These are phyloP conservation scores for Oncorhynchus gorbuscha DNA, from an alignment of 2,113 vertebrate genomes.

Conservation along the genomic window DNA sequence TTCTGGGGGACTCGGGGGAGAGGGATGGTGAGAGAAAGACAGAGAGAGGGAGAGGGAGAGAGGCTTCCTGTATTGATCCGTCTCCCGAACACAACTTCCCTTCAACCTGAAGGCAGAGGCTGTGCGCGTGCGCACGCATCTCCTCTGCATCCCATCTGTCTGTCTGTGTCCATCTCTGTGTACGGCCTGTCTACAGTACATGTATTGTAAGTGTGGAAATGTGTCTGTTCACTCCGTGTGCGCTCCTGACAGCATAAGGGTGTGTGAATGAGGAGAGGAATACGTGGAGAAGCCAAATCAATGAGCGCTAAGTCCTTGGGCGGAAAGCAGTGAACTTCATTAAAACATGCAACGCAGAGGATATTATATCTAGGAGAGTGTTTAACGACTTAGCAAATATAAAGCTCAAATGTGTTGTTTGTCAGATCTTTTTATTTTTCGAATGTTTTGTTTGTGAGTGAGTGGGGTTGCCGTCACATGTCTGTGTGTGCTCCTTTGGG, in stretches of 20 bases:
- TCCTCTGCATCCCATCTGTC: conserved; percentile 8
- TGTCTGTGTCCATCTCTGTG: conserved; percentile 32
- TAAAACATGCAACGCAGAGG: conserved; percentile 58
- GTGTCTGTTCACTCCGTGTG: conserved; percentile 16
- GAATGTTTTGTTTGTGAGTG: conserved; percentile 40
- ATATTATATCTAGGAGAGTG: conserved; percentile 36
- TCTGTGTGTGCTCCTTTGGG: conserved; percentile 61
- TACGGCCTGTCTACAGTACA: conserved; percentile 14
- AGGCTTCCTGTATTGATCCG: conserved; percentile 26
- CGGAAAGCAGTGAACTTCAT: conserved; percentile 66
- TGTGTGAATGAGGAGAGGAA: conserved; percentile 1
- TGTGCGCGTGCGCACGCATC: background rate
- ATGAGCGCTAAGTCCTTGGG: conserved; percentile 58
- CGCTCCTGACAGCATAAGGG: conserved; percentile 38
- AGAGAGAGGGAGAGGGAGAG: conserved; percentile 34
- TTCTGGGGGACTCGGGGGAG: conserved; percentile 2
- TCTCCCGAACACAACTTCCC: conserved; percentile 48
- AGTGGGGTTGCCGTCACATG: conserved; percentile 31
- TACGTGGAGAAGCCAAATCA: conserved; percentile 57
- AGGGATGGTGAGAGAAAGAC: background rate
- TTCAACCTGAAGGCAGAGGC: conserved; percentile 33
- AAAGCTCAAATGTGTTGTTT: conserved; percentile 44
- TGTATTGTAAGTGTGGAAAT: background rate
- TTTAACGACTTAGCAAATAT: conserved; percentile 42
- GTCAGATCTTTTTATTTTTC: conserved; percentile 50